A percentile compares a stretch with the other conserved stretches of the same genome.
phyloP scores from a whole-genome alignment of 2,888 invertebrate genomes.

The Megamerina dolium region DNA sequence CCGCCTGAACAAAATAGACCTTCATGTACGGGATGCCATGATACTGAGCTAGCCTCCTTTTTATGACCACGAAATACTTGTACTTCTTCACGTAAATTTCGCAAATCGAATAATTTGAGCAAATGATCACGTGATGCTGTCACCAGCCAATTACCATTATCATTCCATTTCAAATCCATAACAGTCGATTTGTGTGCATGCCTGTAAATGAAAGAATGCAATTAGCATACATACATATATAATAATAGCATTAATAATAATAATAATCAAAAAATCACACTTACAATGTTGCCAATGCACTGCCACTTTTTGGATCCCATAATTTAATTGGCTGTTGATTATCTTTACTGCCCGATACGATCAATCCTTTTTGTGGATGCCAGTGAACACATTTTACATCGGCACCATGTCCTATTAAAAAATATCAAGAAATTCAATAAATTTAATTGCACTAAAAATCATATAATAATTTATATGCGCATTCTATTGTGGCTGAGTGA shows the following conservation, averaged over 20 bases:
- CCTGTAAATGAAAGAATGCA: conserved; percentile 45
- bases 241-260: background rate
- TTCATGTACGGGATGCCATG: conserved; percentile 99
- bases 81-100: conserved; percentile 90
- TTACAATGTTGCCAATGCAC: conserved; percentile 88
- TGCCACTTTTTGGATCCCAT: conserved; percentile 97
- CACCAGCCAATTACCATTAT: conserved; percentile 98
- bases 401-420: conserved; percentile 77
- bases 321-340: conserved; percentile 99
- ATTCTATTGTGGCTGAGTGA: conserved; percentile 2
- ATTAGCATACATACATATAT: background rate
- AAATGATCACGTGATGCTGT: conserved; percentile 98
- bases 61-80: conserved; percentile 99
- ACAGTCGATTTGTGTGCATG: conserved; percentile 99
- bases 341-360: conserved; percentile 98
- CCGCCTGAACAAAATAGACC: conserved; percentile 96
- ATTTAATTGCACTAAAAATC: background rate
- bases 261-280: conserved; percentile 33
- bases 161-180: conserved; percentile 99
- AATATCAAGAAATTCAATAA: background rate
- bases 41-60: conserved; percentile 94
- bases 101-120: conserved; percentile 93
- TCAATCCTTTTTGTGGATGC: conserved; percentile 96
- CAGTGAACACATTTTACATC: conserved; percentile 99
- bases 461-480: conserved; percentile 1